phyloP scores from a whole-genome alignment of 1,140 invertebrate species.

The Mamestra configurata region DNA sequence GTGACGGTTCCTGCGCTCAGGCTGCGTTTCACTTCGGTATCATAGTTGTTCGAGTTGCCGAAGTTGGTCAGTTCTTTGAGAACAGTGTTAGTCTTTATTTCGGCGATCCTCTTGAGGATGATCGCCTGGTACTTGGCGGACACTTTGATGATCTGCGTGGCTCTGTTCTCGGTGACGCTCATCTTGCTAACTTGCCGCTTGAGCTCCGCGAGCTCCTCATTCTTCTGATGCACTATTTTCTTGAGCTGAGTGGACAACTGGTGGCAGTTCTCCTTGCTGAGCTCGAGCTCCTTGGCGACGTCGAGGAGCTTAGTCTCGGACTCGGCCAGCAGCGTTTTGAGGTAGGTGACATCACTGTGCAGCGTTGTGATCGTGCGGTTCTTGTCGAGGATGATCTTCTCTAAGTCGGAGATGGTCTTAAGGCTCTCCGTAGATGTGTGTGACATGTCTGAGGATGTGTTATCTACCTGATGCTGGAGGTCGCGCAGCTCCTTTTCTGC shows the following conservation, averaged over 20 bases:
- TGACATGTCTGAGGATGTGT: constrained; percentile 70
- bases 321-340: constrained; percentile 78
- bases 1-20: constrained; percentile 75
- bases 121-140: constrained; percentile 84
- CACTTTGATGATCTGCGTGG: constrained; percentile 82
- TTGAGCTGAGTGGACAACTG: constrained; percentile 80
- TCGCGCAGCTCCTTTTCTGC: constrained; percentile 63
- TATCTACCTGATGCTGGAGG: constrained; percentile 74
- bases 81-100: constrained; percentile 80
- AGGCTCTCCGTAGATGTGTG: constrained; percentile 74
- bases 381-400: constrained; percentile 80
- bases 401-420: constrained; percentile 81
- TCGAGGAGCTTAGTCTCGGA: constrained; percentile 80
- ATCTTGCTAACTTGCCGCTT: constrained; percentile 80
- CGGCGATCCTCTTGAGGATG: constrained; percentile 80
- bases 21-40: constrained; percentile 72
- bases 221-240: constrained; percentile 82
- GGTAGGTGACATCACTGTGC: constrained; percentile 77
- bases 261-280: constrained; percentile 78
- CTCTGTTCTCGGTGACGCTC: constrained; percentile 78
- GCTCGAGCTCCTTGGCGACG: constrained; percentile 74
- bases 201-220: constrained; percentile 81
- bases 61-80: constrained; percentile 83
- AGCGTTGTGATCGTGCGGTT: constrained; percentile 77
- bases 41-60: constrained; percentile 70